Conservation (phyloP, 2,797 vertebrate species). For the Momotus momota region DNA sequence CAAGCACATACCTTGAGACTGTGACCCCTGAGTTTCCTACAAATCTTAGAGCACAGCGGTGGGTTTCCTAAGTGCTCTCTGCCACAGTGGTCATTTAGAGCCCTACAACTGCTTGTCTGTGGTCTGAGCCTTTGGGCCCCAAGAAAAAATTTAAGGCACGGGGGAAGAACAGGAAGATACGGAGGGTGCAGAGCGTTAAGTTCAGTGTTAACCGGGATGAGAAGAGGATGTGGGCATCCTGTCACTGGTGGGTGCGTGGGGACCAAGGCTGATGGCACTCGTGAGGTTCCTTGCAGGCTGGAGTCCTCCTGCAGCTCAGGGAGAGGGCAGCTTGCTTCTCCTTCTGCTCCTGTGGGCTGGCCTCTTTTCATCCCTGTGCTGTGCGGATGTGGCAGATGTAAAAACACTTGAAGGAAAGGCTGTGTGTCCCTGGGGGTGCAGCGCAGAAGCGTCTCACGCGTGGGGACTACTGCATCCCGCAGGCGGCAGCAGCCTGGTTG, state of each 20-base stretch:
- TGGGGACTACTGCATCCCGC: neutral
- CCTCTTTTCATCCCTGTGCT: neutral
- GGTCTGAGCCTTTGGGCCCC: neutral
- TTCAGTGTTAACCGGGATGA: neutral
- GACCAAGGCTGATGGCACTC: rapidly evolving
- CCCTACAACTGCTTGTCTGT: neutral
- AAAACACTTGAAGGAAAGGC: neutral
- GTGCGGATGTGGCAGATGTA: neutral
- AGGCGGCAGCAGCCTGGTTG: neutral
- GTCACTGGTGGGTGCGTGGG: rapidly evolving
- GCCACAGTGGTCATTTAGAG: neutral
- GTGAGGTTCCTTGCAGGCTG: neutral
- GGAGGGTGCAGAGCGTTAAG: neutral
- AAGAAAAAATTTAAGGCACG: neutral
- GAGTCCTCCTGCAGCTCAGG: neutral
- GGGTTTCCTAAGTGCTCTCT: neutral
- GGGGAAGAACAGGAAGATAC: neutral
- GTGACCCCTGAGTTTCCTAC: neutral
- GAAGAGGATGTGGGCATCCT: neutral
- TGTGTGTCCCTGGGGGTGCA: neutral
- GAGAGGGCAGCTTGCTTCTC: neutral
- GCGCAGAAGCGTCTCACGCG: rapidly evolving
- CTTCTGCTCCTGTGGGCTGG: rapidly evolving
- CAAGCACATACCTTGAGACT: neutral
- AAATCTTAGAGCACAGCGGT: neutral